A percentile compares a stretch with the other conserved stretches of the same genome.
These are phyloP conservation scores for Apostichopus leukothele DNA, from an alignment of 53 echinoderm and acorn worm species.

Conservation along the genomic window DNA sequence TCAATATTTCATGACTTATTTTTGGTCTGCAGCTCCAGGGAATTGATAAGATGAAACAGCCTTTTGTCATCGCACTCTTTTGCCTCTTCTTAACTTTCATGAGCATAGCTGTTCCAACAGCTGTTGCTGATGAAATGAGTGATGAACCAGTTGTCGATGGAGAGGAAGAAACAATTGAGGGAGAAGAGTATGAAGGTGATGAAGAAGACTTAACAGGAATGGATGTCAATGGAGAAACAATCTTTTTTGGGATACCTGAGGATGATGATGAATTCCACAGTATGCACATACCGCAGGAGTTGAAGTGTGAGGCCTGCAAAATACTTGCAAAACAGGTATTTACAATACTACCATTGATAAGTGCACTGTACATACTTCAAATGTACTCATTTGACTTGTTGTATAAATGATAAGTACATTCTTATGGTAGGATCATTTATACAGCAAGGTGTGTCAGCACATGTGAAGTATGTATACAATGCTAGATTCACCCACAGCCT, in stretches of 20 bases:
- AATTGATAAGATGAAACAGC: background rate
- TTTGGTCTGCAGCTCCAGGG: background rate
- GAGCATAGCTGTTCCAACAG: background rate
- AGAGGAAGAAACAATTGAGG: background rate
- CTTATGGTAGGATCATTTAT: no score
- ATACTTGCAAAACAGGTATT: conserved; percentile 74
- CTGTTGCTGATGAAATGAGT: conserved; percentile 10
- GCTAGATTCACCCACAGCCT: no score
- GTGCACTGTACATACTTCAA: no score
- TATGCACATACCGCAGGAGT: conserved; percentile 69
- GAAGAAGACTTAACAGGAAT: conserved; percentile 26
- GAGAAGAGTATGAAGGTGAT: conserved; percentile 47
- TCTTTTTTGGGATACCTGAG: conserved; percentile 65
- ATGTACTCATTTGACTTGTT: no score
- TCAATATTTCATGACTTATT: no score
- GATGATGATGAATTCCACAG: conserved; percentile 84
- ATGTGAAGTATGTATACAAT: no score
- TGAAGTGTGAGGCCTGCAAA: conserved; percentile 91
- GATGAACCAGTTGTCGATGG: conserved; percentile 8
- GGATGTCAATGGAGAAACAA: conserved; percentile 43
- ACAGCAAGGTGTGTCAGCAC: no score
- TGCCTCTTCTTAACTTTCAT: background rate
- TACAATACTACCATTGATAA: background rate
- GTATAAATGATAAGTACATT: no score
- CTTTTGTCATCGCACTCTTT: background rate